Evolutionary conservation across 2,888 invertebrate genomes (phyloP).

Genomic region (Drosophila gaucha): DNA sequence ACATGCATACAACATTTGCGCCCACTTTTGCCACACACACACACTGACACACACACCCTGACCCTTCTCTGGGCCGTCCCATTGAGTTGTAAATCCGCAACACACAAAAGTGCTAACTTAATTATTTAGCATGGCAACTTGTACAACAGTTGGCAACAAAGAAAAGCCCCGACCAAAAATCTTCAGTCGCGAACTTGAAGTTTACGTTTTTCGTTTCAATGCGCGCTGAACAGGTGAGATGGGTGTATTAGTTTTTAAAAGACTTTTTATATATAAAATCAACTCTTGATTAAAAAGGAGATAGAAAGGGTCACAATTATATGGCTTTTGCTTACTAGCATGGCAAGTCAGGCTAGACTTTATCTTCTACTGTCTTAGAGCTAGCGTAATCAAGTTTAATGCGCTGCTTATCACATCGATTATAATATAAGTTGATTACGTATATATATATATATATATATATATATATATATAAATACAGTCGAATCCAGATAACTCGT

Average conservation of each 20-base stretch:
- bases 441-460: no score
- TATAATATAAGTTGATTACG: no score
- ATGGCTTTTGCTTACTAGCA: no score
- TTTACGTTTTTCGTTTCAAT: slow-evolving; percentile 38
- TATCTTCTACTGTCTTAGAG: no score
- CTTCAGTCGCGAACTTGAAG: slow-evolving; percentile 58
- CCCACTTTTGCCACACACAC: slow-evolving; percentile 18
- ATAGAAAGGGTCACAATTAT: no score
- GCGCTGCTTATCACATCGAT: no score
- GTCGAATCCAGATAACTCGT: no score
- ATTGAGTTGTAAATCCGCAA: slow-evolving; percentile 68
- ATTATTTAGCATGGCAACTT: slow-evolving; percentile 74
- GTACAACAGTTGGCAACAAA: slow-evolving; percentile 67
- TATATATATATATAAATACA: no score
- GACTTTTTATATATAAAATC: no score
- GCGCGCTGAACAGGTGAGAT: background rate
- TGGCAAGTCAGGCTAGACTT: no score
- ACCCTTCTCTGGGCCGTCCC: slow-evolving; percentile 10
- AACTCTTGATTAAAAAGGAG: no score
- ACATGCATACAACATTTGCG: slow-evolving; percentile 49
- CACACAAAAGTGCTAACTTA: slow-evolving; percentile 77
- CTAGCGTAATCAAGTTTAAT: no score
- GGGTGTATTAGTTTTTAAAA: background rate
- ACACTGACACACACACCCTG: background rate
- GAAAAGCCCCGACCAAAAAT: slow-evolving; percentile 69